Conservation (phyloP, 1,140 invertebrate genomes). For the Sesamia nonagrioides region DNA sequence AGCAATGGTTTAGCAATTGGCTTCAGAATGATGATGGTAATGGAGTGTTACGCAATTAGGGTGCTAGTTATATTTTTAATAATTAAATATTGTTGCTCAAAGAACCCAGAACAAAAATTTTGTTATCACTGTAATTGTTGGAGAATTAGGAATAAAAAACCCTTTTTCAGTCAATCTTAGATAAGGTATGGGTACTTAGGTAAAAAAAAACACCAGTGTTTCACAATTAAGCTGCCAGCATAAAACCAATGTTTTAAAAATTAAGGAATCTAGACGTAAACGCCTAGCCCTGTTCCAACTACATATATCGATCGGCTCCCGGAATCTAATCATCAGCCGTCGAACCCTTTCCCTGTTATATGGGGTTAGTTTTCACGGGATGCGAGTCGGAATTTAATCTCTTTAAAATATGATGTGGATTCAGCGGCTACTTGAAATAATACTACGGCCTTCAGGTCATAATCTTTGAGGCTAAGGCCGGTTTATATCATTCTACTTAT, state of each 20-base stretch:
- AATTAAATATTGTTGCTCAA: not conserved
- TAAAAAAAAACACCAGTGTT: not conserved
- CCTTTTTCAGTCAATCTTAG: no score
- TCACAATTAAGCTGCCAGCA: not conserved
- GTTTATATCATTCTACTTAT: conserved; percentile 37
- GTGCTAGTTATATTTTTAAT: no score
- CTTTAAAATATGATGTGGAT: conserved; percentile 10
- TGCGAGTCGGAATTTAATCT: not conserved
- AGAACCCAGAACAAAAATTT: not conserved
- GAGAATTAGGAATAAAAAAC: no score
- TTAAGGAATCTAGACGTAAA: not conserved
- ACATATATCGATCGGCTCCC: not conserved
- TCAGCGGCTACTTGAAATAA: not conserved
- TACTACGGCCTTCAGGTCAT: not conserved
- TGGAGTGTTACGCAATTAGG: no score
- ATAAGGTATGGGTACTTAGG: no score
- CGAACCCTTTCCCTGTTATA: not conserved
- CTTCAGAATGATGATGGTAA: no score
- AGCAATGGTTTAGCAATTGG: no score
- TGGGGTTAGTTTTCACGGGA: not conserved
- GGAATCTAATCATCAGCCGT: conserved; percentile 16
- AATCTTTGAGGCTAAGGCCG: not conserved
- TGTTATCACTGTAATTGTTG: no score
- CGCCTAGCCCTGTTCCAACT: not conserved
- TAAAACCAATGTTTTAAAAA: not conserved